phyloP scores from a whole-genome alignment of 1,140 invertebrate genomes.

The Pseudomyrmex concolor region DNA sequence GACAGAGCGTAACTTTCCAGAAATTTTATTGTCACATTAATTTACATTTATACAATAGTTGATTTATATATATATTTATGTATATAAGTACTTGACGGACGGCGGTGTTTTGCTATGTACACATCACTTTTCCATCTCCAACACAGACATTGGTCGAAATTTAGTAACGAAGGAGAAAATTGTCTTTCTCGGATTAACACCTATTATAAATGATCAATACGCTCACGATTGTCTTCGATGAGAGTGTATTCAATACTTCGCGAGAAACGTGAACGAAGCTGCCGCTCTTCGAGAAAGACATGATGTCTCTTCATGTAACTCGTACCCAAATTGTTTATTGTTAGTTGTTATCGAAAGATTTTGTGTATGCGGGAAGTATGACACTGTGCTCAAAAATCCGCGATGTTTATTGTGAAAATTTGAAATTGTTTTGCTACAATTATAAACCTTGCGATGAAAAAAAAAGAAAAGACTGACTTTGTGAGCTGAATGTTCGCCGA shows the following conservation, averaged over 20 bases:
- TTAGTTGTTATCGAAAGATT: too few species aligned
- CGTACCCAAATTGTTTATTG: neutral
- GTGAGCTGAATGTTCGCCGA: neutral
- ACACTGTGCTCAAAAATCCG: neutral
- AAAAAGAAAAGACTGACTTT: neutral
- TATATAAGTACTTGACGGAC: conserved; percentile 57
- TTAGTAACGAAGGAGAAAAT: neutral
- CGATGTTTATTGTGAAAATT: neutral
- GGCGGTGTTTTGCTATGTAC: conserved; percentile 69
- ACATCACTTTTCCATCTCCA: conserved; percentile 50
- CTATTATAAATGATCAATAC: neutral
- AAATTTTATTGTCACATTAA: conserved; percentile 72
- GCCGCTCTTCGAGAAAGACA: conserved; percentile 22
- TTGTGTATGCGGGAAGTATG: too few species aligned
- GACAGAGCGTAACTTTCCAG: neutral
- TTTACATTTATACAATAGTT: conserved; percentile 79
- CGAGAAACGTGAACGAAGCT: conserved; percentile 2
- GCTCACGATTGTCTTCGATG: neutral
- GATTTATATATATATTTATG: conserved; percentile 52
- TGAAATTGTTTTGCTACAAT: conserved; percentile 2
- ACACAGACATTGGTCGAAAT: neutral
- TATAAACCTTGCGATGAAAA: conserved; percentile 7
- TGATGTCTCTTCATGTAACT: neutral
- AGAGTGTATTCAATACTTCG: neutral
- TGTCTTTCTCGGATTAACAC: neutral